phyloP scores from a whole-genome alignment of 2,797 vertebrate species.

The Pogonophryne albipinna region DNA sequence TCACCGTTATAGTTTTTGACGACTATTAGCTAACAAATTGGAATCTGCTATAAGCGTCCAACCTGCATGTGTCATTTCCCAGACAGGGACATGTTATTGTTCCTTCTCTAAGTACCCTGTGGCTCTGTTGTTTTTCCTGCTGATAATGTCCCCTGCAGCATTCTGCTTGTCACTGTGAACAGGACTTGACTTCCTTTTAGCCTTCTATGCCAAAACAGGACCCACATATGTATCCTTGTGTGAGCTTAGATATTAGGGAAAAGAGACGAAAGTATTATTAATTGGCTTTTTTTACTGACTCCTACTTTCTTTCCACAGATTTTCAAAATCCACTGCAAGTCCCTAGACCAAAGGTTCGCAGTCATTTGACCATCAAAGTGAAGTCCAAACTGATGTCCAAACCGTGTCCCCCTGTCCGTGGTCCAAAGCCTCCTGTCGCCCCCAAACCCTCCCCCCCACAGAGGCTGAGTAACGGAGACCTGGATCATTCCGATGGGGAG shows the following conservation, averaged over 20 bases:
- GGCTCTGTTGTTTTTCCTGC: constrained; percentile 83
- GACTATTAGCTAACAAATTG: background rate
- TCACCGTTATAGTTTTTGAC: constrained; percentile 3
- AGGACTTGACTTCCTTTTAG: constrained; percentile 53
- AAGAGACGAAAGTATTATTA: background rate
- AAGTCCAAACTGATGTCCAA: constrained; percentile 89
- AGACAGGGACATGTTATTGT: constrained; percentile 77
- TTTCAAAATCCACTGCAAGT: constrained; percentile 90
- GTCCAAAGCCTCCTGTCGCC: constrained; percentile 92
- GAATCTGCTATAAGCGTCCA: constrained; percentile 17
- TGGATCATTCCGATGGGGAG: constrained; percentile 81
- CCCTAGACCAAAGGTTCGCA: constrained; percentile 89
- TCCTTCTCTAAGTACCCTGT: constrained; percentile 71
- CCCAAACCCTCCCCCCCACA: constrained; percentile 87
- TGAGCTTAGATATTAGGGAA: background rate
- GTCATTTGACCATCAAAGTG: constrained; percentile 88
- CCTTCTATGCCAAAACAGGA: constrained; percentile 30
- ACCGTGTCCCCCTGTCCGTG: constrained; percentile 83
- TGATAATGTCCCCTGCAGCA: constrained; percentile 74
- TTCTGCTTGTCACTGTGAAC: constrained; percentile 65
- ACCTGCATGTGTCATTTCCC: constrained; percentile 69
- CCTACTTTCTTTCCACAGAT: constrained; percentile 80
- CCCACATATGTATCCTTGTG: constrained; percentile 15
- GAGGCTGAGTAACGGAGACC: constrained; percentile 88
- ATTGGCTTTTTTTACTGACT: constrained; percentile 16